Evolutionary conservation across 1,140 invertebrate genomes (phyloP).

Genomic region (Ganaspis sp.): DNA sequence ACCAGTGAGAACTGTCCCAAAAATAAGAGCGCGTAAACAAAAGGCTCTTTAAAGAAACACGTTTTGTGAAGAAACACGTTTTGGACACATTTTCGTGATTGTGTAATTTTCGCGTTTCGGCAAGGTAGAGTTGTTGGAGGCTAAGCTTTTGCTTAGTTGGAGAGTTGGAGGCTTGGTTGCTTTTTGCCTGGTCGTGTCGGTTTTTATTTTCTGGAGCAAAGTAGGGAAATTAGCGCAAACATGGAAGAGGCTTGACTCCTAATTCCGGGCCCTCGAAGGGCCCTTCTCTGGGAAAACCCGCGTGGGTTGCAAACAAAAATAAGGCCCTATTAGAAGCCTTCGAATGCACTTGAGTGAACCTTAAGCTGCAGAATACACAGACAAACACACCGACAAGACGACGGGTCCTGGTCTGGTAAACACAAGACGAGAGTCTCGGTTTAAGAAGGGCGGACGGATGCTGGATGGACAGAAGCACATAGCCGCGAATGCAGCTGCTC

Average conservation of each 20-base stretch:
- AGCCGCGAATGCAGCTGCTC: constrained; percentile 10
- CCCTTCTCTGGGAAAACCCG: constrained; percentile 4
- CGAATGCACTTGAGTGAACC: constrained; percentile 9
- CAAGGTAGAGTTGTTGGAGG: no score
- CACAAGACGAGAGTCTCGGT: constrained; percentile 8
- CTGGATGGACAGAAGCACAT: constrained; percentile 14
- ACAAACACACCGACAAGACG: neutral
- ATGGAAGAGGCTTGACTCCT: constrained; percentile 1
- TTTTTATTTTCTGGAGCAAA: constrained; percentile 8
- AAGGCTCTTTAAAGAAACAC: neutral
- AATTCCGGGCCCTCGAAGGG: neutral
- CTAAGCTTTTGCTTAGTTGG: no score
- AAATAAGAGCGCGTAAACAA: neutral
- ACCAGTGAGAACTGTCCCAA: neutral
- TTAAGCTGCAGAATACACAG: constrained; percentile 16
- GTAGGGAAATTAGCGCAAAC: constrained; percentile 25
- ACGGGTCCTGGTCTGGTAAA: constrained; percentile 10
- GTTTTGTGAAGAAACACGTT: constrained; percentile 5
- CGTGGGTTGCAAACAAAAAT: constrained; percentile 28
- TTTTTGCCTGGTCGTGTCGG: neutral
- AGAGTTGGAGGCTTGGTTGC: no score
- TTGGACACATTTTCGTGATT: constrained; percentile 1
- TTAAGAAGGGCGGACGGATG: neutral
- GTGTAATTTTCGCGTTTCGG: no score
- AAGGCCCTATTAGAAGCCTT: constrained; percentile 24